Percentiles rank a stretch among this genome's conserved stretches.
Evolutionary conservation across 2,113 vertebrate genomes (phyloP).

Genomic region (Hyperoodon ampullatus): DNA sequence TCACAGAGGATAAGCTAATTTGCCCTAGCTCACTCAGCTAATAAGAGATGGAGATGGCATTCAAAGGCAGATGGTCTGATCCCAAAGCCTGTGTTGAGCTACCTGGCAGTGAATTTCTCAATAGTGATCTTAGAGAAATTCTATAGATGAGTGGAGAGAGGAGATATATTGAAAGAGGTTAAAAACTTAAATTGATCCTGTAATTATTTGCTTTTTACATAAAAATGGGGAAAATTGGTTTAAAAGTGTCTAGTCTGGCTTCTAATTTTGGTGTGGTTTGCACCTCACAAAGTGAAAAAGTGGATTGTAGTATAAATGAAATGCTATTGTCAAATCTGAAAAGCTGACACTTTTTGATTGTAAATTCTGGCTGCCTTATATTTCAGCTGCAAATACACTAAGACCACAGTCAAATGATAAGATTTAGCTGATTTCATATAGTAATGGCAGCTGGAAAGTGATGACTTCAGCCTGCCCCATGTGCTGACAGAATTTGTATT

Average conservation of each 20-base stretch:
- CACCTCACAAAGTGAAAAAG: conserved; percentile 29
- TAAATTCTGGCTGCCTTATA: conserved; percentile 43
- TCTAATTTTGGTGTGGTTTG: neutral
- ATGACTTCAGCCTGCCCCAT: conserved; percentile 6
- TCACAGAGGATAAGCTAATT: neutral
- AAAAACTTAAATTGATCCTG: neutral
- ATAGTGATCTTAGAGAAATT: neutral
- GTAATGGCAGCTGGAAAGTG: conserved; percentile 66
- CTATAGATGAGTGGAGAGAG: neutral
- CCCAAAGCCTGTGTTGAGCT: neutral
- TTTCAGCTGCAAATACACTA: conserved; percentile 59
- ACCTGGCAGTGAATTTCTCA: neutral
- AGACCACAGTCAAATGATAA: conserved; percentile 31
- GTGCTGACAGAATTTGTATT: conserved; percentile 50
- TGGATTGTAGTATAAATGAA: conserved; percentile 36
- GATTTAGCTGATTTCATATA: conserved; percentile 53
- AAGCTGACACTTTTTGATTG: conserved; percentile 26
- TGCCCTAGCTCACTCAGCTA: neutral
- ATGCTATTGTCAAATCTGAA: conserved; percentile 36
- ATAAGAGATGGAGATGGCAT: neutral
- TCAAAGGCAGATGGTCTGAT: neutral
- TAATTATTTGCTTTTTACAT: neutral
- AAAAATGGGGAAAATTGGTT: neutral
- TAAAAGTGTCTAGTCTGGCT: conserved; percentile 8
- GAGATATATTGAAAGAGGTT: neutral